Base-by-base conservation (phyloP, 2,113 vertebrate species). In the Pholis gunnellus region DNA sequence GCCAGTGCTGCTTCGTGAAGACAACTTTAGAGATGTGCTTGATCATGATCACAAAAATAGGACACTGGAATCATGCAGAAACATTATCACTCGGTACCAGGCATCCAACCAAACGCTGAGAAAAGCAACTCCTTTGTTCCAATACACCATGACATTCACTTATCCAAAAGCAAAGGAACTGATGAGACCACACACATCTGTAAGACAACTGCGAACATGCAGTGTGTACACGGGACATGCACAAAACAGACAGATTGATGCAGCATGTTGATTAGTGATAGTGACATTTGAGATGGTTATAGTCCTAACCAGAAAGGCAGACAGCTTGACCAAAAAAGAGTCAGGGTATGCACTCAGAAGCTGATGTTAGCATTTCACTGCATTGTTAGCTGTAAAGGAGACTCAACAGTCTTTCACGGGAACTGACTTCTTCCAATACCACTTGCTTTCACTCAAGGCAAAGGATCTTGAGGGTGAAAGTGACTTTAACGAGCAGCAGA, bases 1-100 rank as follows among this genome's bases (percentile, higher is more conserved):
- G 86, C 81, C 87, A 86, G 75, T 72, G 83, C 89, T 90, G 84
- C 84, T 80, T 89, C 80, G 84, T 69, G 78, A 84, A 88, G 86
- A 78, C 72, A 67, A 83, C 74, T 90, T 87, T 87, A 52, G 82
- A 91, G 78, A 91, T 87, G 82, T 85, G 84, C 83, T 92, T 92
- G 86, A 93, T 94, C 84, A 81, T 77, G 79, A 88, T 85, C 70
- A 84, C 76, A 86, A 89, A 89, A 89, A 88, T 71, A 84, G 77
- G 86, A 88, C 87, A 54, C 68, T 67, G 79, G 77, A 88, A 78
- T 67, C 61, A 57, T 75, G 85, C 74, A 18, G 87, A 88, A 88
- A 88, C 82, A 88, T 89, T 88, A 92, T 91, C 86, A 68, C 61
- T 65, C 61, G 60, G 77, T 72, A 86, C 71, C 88, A 92, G 84